Base-by-base conservation (phyloP, 53 echinoderm and acorn worm species). In the Henricia sp. region DNA sequence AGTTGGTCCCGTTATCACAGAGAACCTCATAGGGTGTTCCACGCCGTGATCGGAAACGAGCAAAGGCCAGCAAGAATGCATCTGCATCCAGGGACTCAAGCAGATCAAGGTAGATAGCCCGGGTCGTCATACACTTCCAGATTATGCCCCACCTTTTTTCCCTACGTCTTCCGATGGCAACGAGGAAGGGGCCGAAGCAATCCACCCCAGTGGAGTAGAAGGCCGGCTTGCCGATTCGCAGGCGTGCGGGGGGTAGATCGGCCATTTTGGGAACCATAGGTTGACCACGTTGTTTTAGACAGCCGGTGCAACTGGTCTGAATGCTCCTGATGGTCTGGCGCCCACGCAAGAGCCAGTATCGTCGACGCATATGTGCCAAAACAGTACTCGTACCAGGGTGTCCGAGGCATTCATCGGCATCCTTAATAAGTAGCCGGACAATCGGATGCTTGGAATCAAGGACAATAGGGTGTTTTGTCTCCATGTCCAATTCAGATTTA, bases 181-280 rank as follows among this genome's bases (percentile, higher is more conserved):
- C 67, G 2, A 46, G 14, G 51, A 43, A 62, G 6, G 85, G 90
- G 11, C 90, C 90, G 25, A 77, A 90, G 38, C 89, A 89, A 52
- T 90, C 90, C 59, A 90, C 75, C 14, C 90, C 90, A 3, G 85
- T 77, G n/a, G 78, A 90, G 71, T 48, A 70, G 44, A 90, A 90
- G 37, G 85, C 53, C 30, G 77, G 85, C 25, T 85, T 72, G n/a
- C 70, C 77, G 40, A 89, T 68, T 70, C 89, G 73, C 14, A 83
- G 52, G 37, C 89, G 82, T 20, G 88, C 82, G 3, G n/a, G 23
- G 4, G 88, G 88, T 19, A 89, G 51, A 48, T 89, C 89, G 1
- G 74, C 89, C 74, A 89, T 89, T 25, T 70, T 41, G 23, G 89
- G 84, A 1, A 84, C 84, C 3, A 46, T 34, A 16, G 89, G 68